A percentile compares a stretch with the other conserved stretches of the same genome.
phyloP scores from a whole-genome alignment of 1,140 invertebrate species.

The Monochamus saltuarius region DNA sequence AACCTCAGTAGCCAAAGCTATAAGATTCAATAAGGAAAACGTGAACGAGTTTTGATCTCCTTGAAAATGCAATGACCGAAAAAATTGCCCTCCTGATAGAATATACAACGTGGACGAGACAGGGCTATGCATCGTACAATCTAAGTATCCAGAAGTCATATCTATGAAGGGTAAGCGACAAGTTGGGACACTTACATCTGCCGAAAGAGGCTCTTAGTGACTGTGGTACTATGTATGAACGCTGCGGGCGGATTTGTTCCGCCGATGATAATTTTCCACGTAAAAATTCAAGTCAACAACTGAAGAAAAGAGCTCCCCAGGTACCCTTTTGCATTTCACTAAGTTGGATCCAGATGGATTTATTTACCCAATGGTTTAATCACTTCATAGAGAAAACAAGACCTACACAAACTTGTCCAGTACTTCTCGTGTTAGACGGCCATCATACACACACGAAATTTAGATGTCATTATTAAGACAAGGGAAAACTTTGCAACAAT shows the following conservation, averaged over 20 bases:
- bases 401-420: conserved; percentile 30
- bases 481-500: conserved; percentile 40
- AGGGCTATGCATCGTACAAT: conserved; percentile 1
- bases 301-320: conserved; percentile 41
- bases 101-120: conserved; percentile 2
- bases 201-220: conserved; percentile 53
- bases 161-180: conserved; percentile 5
- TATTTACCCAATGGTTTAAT: conserved; percentile 40
- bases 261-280: conserved; percentile 48
- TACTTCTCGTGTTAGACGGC: conserved; percentile 40
- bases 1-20: conserved; percentile 1
- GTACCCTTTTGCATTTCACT: conserved; percentile 38
- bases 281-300: conserved; percentile 34
- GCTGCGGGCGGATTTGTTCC: conserved; percentile 47
- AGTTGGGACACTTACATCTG: conserved; percentile 52
- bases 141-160: neutral
- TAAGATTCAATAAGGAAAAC: conserved; percentile 12
- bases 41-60: conserved; percentile 17
- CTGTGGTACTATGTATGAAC: conserved; percentile 42
- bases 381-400: conserved; percentile 32
- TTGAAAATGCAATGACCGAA: conserved; percentile 5
- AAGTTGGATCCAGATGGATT: conserved; percentile 36
- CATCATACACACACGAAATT: conserved; percentile 30
- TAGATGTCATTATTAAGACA: conserved; percentile 37
- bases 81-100: conserved; percentile 6